Base-by-base conservation (phyloP, 1,140 invertebrate genomes). In the Drosophila fuyamai region DNA sequence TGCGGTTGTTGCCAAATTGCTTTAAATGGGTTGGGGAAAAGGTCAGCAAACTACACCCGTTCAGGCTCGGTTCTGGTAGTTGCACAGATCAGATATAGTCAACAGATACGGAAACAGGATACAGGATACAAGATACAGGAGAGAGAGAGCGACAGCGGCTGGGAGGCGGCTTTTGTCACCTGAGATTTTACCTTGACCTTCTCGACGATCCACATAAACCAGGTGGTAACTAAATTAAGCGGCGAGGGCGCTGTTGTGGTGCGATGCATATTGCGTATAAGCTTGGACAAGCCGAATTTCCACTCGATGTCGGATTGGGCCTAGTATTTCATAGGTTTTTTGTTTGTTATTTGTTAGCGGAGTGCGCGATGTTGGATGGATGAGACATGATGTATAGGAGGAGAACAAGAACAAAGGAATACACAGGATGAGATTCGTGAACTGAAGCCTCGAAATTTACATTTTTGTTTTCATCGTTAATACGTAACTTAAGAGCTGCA, bases 301-400 rank as follows among this genome's bases (percentile, higher is more conserved):
- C 99, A 99, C 93, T 99, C 99, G 81, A 98, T 99, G 93, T 99
- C 99, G n/a, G 98, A 99, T 95, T 99, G 98, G 46, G 98, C 98
- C 95, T 98, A 86, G 81, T 86, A 83, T 91, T 90, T 90, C 75
- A 90, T 90, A 90, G 81, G 88, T 85, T 89, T 84, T 83, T 67
- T 67, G 46, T 38, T 44, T 55, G 5, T 51, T 5, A 12, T 44
- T 57, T 48, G 41, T 58, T 84, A 51, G 57, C 59, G 43, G 48
- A 60, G 55, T 67, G 57, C 18, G 66, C 47, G 66, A 60, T 62
- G 76, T 56, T 70, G 59, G 8, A 46, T 62, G 67, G 61, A 73
- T 83, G 73, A 77, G 54, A 58, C 47, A 67, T 68, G 70, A 79
- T 16, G 44, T 23, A 48, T 47, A 40, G 59, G 65, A 54, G 27